A percentile compares a stretch with the other conserved stretches of the same genome.
Conservation (phyloP, 2,797 vertebrate genomes). For the Myiotriccus ornatus region DNA sequence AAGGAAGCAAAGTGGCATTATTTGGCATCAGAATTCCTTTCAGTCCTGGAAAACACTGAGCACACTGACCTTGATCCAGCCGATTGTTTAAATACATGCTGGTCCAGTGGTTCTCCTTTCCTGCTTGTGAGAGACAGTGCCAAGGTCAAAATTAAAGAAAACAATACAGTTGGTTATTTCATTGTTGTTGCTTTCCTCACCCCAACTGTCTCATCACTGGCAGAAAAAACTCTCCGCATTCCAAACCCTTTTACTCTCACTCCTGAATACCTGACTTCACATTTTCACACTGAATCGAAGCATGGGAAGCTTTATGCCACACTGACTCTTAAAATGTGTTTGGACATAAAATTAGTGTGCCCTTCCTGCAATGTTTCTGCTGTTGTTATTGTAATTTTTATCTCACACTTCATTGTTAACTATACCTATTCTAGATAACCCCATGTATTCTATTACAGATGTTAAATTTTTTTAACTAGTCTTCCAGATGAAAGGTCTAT, state of each 20-base stretch:
- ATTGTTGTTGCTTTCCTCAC: background rate
- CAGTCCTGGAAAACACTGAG: background rate
- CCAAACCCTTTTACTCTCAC: background rate
- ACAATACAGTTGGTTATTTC: background rate
- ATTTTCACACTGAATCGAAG: background rate
- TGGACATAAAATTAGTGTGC: background rate
- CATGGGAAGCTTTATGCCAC: background rate
- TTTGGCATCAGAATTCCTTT: background rate
- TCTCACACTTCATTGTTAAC: background rate
- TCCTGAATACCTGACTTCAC: background rate
- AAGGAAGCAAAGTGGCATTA: background rate
- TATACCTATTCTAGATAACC: background rate
- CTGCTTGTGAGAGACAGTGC: background rate
- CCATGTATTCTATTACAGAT: background rate
- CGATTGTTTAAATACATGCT: background rate
- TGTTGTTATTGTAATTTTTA: background rate
- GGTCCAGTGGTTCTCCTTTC: background rate
- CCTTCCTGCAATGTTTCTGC: background rate
- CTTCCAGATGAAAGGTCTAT: background rate
- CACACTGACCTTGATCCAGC: background rate
- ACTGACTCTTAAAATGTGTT: background rate
- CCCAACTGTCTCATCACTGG: background rate
- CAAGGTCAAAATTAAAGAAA: background rate
- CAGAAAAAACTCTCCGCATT: background rate
- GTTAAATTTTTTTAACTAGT: background rate